These are phyloP conservation scores for Abrostola tripartita DNA, from an alignment of 2,888 invertebrate genomes.

Conservation along the genomic window DNA sequence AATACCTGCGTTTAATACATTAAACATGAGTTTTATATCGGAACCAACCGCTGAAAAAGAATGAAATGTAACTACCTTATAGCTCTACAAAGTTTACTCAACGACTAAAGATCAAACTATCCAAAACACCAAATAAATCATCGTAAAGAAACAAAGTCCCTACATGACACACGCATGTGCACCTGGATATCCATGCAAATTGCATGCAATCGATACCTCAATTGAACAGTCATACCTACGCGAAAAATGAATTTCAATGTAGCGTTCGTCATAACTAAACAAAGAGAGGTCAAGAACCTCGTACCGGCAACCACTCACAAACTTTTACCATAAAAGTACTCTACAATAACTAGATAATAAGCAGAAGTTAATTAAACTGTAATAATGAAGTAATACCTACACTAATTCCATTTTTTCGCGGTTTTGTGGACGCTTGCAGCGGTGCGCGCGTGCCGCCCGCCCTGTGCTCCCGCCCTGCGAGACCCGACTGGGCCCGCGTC, in stretches of 20 bases:
- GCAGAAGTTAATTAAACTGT: conserved; percentile 6
- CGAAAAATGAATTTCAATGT: conserved; percentile 44
- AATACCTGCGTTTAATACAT: too few species aligned
- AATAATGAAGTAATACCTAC: conserved; percentile 44
- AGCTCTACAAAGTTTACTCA: too few species aligned
- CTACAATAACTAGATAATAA: neutral
- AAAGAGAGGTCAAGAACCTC: conserved; percentile 64
- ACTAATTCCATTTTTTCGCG: conserved; percentile 49
- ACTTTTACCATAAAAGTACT: neutral
- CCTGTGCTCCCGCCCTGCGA: conserved; percentile 61
- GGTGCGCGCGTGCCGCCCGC: conserved; percentile 57
- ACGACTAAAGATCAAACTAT: too few species aligned
- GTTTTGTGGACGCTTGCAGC: conserved; percentile 28
- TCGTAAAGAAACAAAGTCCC: too few species aligned
- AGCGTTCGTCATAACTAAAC: conserved; percentile 50
- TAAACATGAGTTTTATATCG: too few species aligned
- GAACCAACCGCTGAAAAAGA: too few species aligned
- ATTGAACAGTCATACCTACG: conserved; percentile 39
- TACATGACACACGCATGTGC: neutral
- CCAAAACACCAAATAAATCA: too few species aligned
- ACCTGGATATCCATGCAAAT: neutral
- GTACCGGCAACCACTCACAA: neutral
- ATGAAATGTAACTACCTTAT: too few species aligned
- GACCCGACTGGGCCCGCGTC: conserved; percentile 54
- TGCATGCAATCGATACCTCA: conserved; percentile 45